phyloP scores from a whole-genome alignment of 2,113 vertebrate genomes.

The Hippocampus mohnikei region DNA sequence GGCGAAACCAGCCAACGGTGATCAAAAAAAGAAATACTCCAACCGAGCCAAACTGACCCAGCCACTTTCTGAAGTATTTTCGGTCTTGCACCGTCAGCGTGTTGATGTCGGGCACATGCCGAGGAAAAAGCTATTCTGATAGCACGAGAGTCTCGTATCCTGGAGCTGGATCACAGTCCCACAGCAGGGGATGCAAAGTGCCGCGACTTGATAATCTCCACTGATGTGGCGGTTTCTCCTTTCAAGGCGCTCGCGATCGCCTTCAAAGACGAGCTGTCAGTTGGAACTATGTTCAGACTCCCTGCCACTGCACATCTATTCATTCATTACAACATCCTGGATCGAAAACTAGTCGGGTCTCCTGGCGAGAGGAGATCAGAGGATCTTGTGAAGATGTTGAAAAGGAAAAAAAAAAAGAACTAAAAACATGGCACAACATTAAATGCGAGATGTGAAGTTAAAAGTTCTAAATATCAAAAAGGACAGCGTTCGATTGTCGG shows the following conservation, averaged over 20 bases:
- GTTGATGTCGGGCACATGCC: slow-evolving; percentile 26
- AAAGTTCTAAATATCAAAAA: neutral
- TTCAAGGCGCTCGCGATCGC: slow-evolving; percentile 24
- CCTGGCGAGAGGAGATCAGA: slow-evolving; percentile 15
- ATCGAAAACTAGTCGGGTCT: slow-evolving; percentile 10
- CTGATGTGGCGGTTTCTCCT: slow-evolving; percentile 60
- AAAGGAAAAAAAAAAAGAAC: neutral
- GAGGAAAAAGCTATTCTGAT: slow-evolving; percentile 36
- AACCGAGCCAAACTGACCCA: too few relatives aligned
- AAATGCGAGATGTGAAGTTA: slow-evolving; percentile 9
- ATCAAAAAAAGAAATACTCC: neutral
- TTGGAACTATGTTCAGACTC: slow-evolving; percentile 33
- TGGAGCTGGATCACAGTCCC: slow-evolving; percentile 52
- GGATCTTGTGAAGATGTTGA: neutral
- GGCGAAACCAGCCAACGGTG: neutral
- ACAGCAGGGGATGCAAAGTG: slow-evolving; percentile 52
- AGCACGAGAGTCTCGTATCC: slow-evolving; percentile 37
- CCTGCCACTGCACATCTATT: slow-evolving; percentile 23
- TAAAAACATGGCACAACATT: slow-evolving; percentile 4
- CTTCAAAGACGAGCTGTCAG: slow-evolving; percentile 42
- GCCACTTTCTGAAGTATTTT: slow-evolving; percentile 21
- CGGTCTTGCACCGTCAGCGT: neutral
- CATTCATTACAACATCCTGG: slow-evolving; percentile 14
- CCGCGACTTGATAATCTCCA: slow-evolving; percentile 56
- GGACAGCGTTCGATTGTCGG: neutral